These are phyloP conservation scores for Scelioninae gen. 1 DNA, from an alignment of 2,888 invertebrate genomes.

Conservation along the genomic window DNA sequence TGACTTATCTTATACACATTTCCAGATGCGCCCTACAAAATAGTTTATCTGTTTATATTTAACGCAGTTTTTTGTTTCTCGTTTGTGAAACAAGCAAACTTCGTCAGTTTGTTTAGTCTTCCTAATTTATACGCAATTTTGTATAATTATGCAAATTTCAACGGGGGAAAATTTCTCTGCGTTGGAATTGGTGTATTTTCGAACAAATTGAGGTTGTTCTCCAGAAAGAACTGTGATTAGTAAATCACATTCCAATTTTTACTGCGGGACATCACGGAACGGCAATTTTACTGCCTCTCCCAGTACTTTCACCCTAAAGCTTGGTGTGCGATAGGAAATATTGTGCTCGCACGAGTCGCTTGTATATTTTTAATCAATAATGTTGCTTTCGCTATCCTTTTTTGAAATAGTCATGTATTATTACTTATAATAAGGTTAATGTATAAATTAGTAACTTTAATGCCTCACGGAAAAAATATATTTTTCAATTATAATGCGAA, in stretches of 20 bases:
- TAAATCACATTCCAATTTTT: conserved; percentile 32
- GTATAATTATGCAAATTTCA: conserved; percentile 23
- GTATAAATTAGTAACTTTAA: too few relatives aligned
- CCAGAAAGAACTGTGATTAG: conserved; percentile 22
- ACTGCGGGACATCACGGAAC: conserved; percentile 24
- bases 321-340: conserved; percentile 6
- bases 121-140: conserved; percentile 25
- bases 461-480: too few relatives aligned
- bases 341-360: background rate
- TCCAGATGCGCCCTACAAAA: background rate
- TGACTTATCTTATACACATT: conserved; percentile 8
- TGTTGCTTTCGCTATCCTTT: background rate
- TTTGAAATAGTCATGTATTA: too few relatives aligned
- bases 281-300: conserved; percentile 7
- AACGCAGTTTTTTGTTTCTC: background rate
- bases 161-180: background rate
- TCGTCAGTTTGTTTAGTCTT: conserved; percentile 11
- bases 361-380: conserved; percentile 5
- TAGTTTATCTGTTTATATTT: background rate
- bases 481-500: too few relatives aligned
- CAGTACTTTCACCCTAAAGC: conserved; percentile 8
- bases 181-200: conserved; percentile 21
- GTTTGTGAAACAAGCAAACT: background rate
- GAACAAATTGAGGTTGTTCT: conserved; percentile 16
- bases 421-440: too few relatives aligned